Percentiles rank a stretch among this genome's conserved stretches.
phyloP scores from a whole-genome alignment of 2,113 vertebrate species.

The Pitta sordida region DNA sequence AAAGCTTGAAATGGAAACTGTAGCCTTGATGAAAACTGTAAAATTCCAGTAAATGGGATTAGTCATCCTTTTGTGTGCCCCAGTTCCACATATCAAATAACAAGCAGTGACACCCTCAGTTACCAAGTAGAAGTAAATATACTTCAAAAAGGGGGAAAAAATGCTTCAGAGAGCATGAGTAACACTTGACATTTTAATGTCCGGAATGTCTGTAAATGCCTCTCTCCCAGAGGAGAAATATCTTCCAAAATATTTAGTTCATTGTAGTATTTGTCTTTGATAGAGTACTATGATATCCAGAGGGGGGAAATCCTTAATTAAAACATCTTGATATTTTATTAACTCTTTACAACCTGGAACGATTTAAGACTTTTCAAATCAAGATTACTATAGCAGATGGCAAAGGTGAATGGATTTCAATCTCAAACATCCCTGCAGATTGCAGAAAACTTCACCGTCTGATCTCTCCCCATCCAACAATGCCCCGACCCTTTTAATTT shows the following conservation, averaged over 20 bases:
- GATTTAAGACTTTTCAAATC: not conserved
- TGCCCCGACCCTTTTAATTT: not conserved
- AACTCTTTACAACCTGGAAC: constrained; percentile 37
- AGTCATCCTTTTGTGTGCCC: constrained; percentile 72
- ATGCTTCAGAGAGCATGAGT: constrained; percentile 59
- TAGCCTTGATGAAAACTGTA: constrained; percentile 70
- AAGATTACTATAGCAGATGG: not conserved
- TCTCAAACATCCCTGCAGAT: not conserved
- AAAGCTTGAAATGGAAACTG: constrained; percentile 72
- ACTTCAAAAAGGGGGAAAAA: constrained; percentile 57
- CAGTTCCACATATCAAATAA: constrained; percentile 69
- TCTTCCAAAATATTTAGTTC: constrained; percentile 63
- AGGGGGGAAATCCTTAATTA: constrained; percentile 1
- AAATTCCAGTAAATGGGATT: constrained; percentile 78
- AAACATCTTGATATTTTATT: constrained; percentile 54
- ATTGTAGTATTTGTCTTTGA: constrained; percentile 62
- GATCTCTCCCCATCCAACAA: not conserved
- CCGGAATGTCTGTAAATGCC: constrained; percentile 56
- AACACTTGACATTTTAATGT: constrained; percentile 76
- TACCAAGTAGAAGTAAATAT: constrained; percentile 71
- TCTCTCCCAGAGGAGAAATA: constrained; percentile 64
- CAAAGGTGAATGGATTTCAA: not conserved
- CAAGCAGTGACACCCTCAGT: constrained; percentile 66
- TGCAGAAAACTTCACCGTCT: not conserved
- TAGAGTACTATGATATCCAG: constrained; percentile 24